Evolutionary conservation across 2,888 invertebrate genomes (phyloP), one percentile per base, ranked within the genome.

Genomic region (Folsomia manolachei): DNA sequence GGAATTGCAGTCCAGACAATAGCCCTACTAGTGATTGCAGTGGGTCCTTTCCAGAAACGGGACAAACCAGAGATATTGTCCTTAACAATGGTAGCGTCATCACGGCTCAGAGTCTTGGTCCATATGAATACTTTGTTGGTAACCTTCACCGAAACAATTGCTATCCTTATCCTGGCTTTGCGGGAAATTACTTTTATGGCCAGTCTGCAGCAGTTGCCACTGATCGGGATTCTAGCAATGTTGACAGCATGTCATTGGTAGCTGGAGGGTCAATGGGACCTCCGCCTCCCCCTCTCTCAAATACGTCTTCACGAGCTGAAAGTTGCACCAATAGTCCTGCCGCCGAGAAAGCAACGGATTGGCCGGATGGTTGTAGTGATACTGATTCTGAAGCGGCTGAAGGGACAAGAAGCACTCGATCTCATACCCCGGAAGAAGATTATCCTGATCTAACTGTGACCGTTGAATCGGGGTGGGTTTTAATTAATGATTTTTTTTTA

Each of bases 261-360:
- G 4, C 26, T 2, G n/a, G 7, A 26, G 27, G 18, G 27, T 26
- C 1, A 63, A 11, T 18, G 1, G 4, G 18, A n/a, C 27, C 9
- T n/a, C 7, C 27, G 1, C 62, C 21, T 9, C 14, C 62, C n/a
- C 9, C 21, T n/a, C 23, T 23, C 23, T 19, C 62, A 62, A 62
- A 21, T 7, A 62, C 24, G 9, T 62, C 62, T 23, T 62, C 24
- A 7, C 62, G 14, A 62, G 62, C 23, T 14, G 26, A 7, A 24
- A 62, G 26, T 62, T 24, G 26, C 62, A 62, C 62, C 21, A 24
- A 62, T 25, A 25, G 62, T n/a, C 26, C 24, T 62, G 26, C 62
- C 24, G 23, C 24, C 11, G 75, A 75, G n/a, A 75, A 72, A 64
- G 71, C 72, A 0, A 9, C 71, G 4, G 75, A 75, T 23, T 75